Evolutionary conservation across 2,113 vertebrate genomes (phyloP).

Genomic region (Callopanchax toddi): DNA sequence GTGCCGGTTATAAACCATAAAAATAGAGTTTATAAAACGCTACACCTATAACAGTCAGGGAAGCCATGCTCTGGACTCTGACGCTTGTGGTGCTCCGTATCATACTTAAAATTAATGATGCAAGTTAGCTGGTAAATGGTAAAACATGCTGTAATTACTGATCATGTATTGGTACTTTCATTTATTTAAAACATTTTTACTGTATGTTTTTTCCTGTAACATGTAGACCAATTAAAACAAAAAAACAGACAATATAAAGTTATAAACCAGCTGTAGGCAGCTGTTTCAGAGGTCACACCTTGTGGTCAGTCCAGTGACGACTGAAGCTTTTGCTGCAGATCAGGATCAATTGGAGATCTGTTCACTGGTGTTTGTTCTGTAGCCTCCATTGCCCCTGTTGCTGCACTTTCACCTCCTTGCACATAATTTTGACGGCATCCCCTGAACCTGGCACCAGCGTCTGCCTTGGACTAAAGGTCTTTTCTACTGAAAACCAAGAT

Average conservation of each 20-base stretch:
- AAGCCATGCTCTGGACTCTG: background rate
- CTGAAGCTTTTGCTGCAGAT: background rate
- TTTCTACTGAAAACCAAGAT: background rate
- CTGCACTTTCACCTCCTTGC: background rate
- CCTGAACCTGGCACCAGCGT: background rate
- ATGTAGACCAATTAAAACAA: no score
- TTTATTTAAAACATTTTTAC: background rate
- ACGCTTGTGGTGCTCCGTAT: background rate
- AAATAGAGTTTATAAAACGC: no score
- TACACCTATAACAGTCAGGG: background rate
- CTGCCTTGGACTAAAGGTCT: no score
- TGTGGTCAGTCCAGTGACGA: background rate
- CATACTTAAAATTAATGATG: constrained; percentile 11
- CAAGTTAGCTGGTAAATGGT: constrained; percentile 16
- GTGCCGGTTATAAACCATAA: no score
- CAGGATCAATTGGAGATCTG: background rate
- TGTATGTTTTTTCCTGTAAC: background rate
- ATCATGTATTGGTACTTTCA: background rate
- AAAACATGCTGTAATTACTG: background rate
- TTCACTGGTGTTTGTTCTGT: background rate
- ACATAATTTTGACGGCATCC: no score
- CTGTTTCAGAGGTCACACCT: background rate
- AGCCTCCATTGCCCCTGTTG: background rate
- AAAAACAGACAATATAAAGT: background rate
- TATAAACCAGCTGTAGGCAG: background rate